A percentile compares a stretch with the other conserved stretches of the same genome.
These are phyloP conservation scores for Entelurus aequoreus DNA, from an alignment of 2,113 vertebrate species.

Conservation along the genomic window DNA sequence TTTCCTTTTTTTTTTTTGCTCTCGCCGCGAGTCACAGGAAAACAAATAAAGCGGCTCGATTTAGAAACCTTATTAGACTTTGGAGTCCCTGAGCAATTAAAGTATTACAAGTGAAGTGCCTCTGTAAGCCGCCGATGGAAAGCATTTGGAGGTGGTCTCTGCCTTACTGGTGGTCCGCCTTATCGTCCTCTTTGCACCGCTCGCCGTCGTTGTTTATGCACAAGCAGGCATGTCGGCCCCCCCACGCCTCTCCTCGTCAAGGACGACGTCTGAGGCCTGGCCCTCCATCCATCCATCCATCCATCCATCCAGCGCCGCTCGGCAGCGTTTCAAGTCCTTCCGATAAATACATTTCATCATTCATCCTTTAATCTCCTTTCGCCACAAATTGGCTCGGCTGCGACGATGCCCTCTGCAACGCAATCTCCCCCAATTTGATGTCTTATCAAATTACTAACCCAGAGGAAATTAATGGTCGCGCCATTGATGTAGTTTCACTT, in stretches of 20 bases:
- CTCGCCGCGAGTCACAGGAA: conserved; percentile 75
- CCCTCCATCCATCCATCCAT: background rate
- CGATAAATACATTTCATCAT: conserved; percentile 38
- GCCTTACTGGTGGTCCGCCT: conserved; percentile 73
- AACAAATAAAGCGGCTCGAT: conserved; percentile 79
- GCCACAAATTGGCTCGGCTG: conserved; percentile 60
- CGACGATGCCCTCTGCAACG: conserved; percentile 63
- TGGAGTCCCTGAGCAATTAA: conserved; percentile 78
- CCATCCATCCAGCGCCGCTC: background rate
- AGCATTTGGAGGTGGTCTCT: conserved; percentile 75
- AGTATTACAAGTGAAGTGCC: conserved; percentile 76
- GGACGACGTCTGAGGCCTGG: background rate
- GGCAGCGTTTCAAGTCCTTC: conserved; percentile 7
- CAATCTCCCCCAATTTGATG: conserved; percentile 67
- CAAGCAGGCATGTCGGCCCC: too few species aligned
- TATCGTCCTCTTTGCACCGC: conserved; percentile 34
- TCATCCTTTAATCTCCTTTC: conserved; percentile 47
- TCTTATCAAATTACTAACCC: conserved; percentile 72
- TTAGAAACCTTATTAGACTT: conserved; percentile 81
- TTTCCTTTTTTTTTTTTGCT: conserved; percentile 14
- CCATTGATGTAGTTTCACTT: conserved; percentile 72
- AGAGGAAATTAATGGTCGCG: conserved; percentile 71
- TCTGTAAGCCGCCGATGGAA: conserved; percentile 72
- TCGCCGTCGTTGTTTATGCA: background rate
- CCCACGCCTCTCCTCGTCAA: background rate